These are phyloP conservation scores for Clytia hemisphaerica DNA, from an alignment of 30 jellyfish, hydroid and myxozoan genomes.

Conservation along the genomic window DNA sequence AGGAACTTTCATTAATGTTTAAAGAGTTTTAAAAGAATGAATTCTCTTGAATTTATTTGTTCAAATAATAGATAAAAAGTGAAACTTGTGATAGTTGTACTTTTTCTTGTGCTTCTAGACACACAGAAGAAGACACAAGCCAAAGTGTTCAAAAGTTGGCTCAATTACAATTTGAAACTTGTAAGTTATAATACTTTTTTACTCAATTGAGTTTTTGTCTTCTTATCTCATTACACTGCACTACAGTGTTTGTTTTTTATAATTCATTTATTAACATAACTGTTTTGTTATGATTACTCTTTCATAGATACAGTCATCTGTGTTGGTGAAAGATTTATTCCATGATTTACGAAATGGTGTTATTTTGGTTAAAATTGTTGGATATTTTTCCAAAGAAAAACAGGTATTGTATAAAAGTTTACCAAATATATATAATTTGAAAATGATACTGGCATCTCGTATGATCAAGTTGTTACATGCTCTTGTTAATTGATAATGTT, in stretches of 20 bases:
- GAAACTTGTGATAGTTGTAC: too few species aligned
- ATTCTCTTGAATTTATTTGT: too few species aligned
- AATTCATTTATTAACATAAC: not conserved
- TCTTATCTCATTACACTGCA: not conserved
- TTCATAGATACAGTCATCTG: conserved; percentile 41
- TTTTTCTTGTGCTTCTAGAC: too few species aligned
- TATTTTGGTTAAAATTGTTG: conserved; percentile 45
- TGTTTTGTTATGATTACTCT: not conserved
- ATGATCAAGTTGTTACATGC: too few species aligned
- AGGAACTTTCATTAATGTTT: too few species aligned
- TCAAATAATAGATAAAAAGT: too few species aligned
- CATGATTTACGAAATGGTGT: conserved; percentile 64
- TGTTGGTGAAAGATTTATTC: conserved; percentile 42
- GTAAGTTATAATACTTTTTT: conserved; percentile 9
- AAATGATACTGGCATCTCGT: too few species aligned
- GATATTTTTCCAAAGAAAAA: conserved; percentile 48
- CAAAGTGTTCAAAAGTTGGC: conserved; percentile 77
- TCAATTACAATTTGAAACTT: conserved; percentile 58
- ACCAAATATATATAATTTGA: not conserved
- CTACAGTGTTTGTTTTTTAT: not conserved
- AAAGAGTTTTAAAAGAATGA: too few species aligned
- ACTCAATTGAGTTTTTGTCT: not conserved
- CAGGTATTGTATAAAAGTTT: conserved; percentile 27
- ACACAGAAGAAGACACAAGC: conserved; percentile 51
- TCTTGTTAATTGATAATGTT: not conserved